These are phyloP conservation scores for Desoria tigrina DNA, from an alignment of 2,888 invertebrate species.

Conservation along the genomic window DNA sequence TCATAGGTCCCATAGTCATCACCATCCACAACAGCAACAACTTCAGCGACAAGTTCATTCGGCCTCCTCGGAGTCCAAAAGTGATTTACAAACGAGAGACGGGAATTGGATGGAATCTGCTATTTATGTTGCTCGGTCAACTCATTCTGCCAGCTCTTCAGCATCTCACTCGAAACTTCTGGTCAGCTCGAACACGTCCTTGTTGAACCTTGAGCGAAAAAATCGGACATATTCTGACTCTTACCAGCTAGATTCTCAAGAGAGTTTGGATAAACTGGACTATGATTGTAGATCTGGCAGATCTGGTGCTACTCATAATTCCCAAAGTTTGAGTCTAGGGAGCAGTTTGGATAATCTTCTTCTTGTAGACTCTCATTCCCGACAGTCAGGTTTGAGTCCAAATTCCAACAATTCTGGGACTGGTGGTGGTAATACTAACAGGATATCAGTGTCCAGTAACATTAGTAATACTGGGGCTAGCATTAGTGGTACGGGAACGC, in stretches of 20 bases:
- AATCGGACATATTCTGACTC: slow-evolving; percentile 50
- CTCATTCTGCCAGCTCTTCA: slow-evolving; percentile 27
- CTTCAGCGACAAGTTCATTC: slow-evolving; percentile 29
- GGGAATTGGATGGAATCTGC: slow-evolving; percentile 45
- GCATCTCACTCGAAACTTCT: slow-evolving; percentile 21
- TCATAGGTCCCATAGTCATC: slow-evolving; percentile 18
- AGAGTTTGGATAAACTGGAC: slow-evolving; percentile 13
- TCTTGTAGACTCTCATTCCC: slow-evolving; percentile 47
- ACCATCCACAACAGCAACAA: slow-evolving; percentile 21
- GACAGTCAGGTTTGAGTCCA: slow-evolving; percentile 51
- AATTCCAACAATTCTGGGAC: slow-evolving; percentile 42
- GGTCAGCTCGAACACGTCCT: slow-evolving; percentile 4
- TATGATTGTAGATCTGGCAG: slow-evolving; percentile 26
- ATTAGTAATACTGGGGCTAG: slow-evolving; percentile 20
- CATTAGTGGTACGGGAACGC: slow-evolving; percentile 1
- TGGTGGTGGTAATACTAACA: slow-evolving; percentile 25
- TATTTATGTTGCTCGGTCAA: slow-evolving; percentile 40
- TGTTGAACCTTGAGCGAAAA: not conserved
- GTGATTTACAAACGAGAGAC: not conserved
- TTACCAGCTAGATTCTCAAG: slow-evolving; percentile 41
- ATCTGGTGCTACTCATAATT: slow-evolving; percentile 44
- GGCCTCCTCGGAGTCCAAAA: slow-evolving; percentile 19
- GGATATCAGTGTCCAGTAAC: slow-evolving; percentile 35
- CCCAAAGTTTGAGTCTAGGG: slow-evolving; percentile 44
- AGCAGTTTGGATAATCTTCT: slow-evolving; percentile 51